Evolutionary conservation across 2,113 vertebrate genomes (phyloP), one percentile per base, ranked within the genome.

Genomic region (Pontoporia blainvillei): DNA sequence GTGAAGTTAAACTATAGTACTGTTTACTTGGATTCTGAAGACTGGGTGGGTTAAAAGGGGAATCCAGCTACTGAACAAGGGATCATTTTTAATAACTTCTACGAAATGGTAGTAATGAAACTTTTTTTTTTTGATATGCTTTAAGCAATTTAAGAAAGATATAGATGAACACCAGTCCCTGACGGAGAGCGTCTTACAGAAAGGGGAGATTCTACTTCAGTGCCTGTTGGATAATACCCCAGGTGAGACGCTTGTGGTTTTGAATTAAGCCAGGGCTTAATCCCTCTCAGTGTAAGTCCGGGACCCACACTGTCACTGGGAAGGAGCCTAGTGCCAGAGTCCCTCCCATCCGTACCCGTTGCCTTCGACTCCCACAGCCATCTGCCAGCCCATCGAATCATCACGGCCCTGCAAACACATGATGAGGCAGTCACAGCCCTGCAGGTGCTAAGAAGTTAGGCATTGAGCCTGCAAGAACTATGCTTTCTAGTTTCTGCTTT

Each of bases 141-240:
- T 90, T 64, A 98, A 99, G 99, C 98, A 98, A 90, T 99, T 99
- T 96, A 99, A 99, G 98, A 99, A 97, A 95, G 99, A 99, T 0
- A 97, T 99, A 93, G 98, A 98, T 0, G 86, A 98, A 81, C 99
- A 99, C 78, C 98, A 98, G 84, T 98, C 98, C 29, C 98, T 99
- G 98, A 99, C 99, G 0, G 98, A 99, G 94, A 98, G 98, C 0
- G 99, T 99, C 52, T 96, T 99, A 93, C 98, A 99, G 82, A 98
- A 98, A 41, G 99, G 99, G 54, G 99, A 99, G 64, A 97, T 97
- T 8, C 99, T 99, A 36, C 99, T 99, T 31, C 89, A 98, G 97
- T 99, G 98, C 97, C 98, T 99, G 97, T 91, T 98, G 27, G 98
- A 97, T 0, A 99, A 98, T 13, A 99, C 99, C 2, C 99, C 99